Base-by-base conservation (phyloP, 2,888 invertebrate species). In the Brachyptera risi region DNA sequence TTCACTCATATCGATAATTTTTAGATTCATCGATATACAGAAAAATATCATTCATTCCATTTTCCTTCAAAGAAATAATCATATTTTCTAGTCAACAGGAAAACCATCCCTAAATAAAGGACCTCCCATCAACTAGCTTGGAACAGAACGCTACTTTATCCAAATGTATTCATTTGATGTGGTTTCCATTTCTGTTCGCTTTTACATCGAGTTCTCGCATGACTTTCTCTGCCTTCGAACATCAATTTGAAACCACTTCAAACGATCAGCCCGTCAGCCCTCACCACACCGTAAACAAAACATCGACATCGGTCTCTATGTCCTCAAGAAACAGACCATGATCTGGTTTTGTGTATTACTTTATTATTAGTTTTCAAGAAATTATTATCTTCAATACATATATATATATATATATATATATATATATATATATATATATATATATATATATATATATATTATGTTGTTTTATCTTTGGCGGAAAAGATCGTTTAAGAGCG, bases 401-500 rank as follows among this genome's bases (percentile, higher is more conserved):
- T 15, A 31, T 42, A 9, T 2, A 42, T 7, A 19, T 21, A 4
- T 19, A 17, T 15, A 21, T 15, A 31, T 42, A 9, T 2, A 42
- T 7, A 19, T 21, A 4, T 19, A 17, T 15, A 21, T 15, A 31
- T 42, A 9, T 2, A 42, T 7, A 19, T 21, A 4, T 19, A 17
- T 15, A 21, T 15, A 31, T 42, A 4, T 19, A 17, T 15, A 21
- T 15, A 31, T 42, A 9, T 2, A 42, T 7, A 19, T 21, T 19
- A 31, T 15, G n/a, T 42, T 42, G 21, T 42, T 19, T 9, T 13
- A 42, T 17, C 7, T 42, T 7, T 42, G 17, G 15, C 49, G 49
- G 49, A 49, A 26, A 42, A 42, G 42, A 42, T n/a, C 26, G 49
- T 49, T 24, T 49, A 49, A 51, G 50, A 51, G 50, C 50, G 50